Evolutionary conservation across 1,140 invertebrate genomes (phyloP).

Genomic region (Calephelis virginiensis): DNA sequence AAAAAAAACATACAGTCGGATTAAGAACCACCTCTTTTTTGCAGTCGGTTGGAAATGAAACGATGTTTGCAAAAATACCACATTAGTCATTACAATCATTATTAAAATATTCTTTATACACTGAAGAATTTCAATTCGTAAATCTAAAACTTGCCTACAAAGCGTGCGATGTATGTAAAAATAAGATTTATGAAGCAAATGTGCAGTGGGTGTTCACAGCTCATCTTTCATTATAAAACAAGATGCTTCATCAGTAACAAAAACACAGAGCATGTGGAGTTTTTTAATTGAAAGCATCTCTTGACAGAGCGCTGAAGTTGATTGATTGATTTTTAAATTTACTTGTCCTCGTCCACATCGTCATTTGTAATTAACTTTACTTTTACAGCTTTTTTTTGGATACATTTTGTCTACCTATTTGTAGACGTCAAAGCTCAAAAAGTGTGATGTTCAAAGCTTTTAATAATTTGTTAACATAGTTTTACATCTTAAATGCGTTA

Average conservation of each 20-base stretch:
- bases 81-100: background rate
- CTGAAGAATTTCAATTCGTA: background rate
- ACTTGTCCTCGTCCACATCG: slow-evolving; percentile 27
- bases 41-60: too few relatives aligned
- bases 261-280: slow-evolving; percentile 39
- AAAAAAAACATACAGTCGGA: too few relatives aligned
- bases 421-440: background rate
- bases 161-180: slow-evolving; percentile 4
- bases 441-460: background rate
- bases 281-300: slow-evolving; percentile 59
- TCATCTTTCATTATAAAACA: slow-evolving; percentile 59
- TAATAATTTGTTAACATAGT: too few relatives aligned
- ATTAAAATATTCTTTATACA: background rate
- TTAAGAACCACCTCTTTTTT: too few relatives aligned
- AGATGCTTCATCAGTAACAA: slow-evolving; percentile 55
- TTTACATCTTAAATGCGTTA: too few relatives aligned
- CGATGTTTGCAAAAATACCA: too few relatives aligned
- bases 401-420: background rate
- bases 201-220: slow-evolving; percentile 41
- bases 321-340: slow-evolving; percentile 52
- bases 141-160: background rate
- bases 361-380: slow-evolving; percentile 16
- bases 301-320: slow-evolving; percentile 50
- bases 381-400: background rate
- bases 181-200: slow-evolving; percentile 16